phyloP scores from a whole-genome alignment of 2,113 vertebrate species.

The Takifugu flavidus region DNA sequence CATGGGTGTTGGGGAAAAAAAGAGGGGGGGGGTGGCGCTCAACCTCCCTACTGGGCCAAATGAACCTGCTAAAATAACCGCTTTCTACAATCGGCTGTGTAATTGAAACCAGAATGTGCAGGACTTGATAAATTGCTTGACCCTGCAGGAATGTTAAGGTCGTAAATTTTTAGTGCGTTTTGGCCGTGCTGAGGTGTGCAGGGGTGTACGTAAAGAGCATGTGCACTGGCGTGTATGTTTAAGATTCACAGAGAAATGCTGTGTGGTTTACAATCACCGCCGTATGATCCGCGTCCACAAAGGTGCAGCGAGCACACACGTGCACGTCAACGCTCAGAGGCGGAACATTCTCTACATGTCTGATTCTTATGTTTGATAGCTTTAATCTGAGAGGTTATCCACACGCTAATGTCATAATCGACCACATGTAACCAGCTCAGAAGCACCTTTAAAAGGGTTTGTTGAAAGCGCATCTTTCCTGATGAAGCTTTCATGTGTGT shows the following conservation, averaged over 20 bases:
- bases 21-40: constrained; percentile 59
- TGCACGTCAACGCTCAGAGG: background rate
- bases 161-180: constrained; percentile 93
- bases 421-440: no score
- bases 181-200: constrained; percentile 66
- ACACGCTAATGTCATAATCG: no score
- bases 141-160: constrained; percentile 96
- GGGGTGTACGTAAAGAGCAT: constrained; percentile 57
- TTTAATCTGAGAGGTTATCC: no score
- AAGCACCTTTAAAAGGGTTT: no score
- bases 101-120: constrained; percentile 99
- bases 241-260: constrained; percentile 32
- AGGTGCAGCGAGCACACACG: background rate
- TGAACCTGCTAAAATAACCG: constrained; percentile 99
- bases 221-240: constrained; percentile 40
- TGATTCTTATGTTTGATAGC: no score
- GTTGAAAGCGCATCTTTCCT: no score
- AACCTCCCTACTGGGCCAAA: constrained; percentile 93
- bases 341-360: background rate
- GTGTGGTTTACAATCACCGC: constrained; percentile 1
- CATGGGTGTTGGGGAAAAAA: constrained; percentile 75
- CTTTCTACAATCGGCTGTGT: constrained; percentile 94
- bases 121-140: constrained; percentile 99
- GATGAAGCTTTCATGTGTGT: no score
- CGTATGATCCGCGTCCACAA: background rate